Conservation (phyloP, 2,797 vertebrate genomes). For the Manis pentadactyla region DNA sequence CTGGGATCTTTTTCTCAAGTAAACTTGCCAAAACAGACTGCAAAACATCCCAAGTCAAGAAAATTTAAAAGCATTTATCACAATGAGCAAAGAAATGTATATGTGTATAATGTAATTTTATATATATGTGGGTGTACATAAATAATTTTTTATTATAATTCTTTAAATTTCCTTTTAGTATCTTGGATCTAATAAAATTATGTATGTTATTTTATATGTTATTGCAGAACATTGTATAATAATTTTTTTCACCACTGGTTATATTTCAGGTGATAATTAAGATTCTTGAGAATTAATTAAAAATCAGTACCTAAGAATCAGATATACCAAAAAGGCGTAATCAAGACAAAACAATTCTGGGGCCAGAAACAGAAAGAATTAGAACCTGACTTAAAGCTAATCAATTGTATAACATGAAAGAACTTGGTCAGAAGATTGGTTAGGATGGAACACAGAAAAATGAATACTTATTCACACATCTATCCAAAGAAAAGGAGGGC, state of each 20-base stretch:
- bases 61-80: background rate
- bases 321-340: background rate
- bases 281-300: conserved; percentile 1
- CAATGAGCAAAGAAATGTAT: background rate
- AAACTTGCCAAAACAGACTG: background rate
- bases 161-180: background rate
- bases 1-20: background rate
- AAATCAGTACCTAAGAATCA: conserved; percentile 18
- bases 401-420: background rate
- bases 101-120: background rate
- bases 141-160: too few relatives aligned
- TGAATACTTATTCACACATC: background rate
- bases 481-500: background rate
- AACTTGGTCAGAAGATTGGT: background rate
- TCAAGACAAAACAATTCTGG: background rate
- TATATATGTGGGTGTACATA: too few relatives aligned
- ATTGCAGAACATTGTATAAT: background rate
- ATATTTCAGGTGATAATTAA: background rate
- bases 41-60: background rate
- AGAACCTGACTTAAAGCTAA: background rate
- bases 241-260: background rate
- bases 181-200: conserved; percentile 29
- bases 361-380: background rate
- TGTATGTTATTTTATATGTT: background rate
- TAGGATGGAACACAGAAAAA: background rate